Percentiles rank a stretch among this genome's conserved stretches.
phyloP scores from a whole-genome alignment of 2,113 vertebrate species.

The Gymnorhina tibicen region DNA sequence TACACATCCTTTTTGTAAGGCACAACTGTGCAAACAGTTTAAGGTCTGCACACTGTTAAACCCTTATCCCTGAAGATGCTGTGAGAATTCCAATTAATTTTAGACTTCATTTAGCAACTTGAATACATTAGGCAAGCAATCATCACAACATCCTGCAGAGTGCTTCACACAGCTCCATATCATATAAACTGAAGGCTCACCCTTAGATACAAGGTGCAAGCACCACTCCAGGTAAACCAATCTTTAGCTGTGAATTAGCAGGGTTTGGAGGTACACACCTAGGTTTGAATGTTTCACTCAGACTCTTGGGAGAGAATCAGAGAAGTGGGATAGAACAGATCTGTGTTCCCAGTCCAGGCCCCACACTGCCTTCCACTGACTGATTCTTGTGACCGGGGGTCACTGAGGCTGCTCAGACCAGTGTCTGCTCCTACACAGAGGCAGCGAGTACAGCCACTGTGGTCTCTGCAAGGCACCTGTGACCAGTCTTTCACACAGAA shows the following conservation, averaged over 20 bases:
- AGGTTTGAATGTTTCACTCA: background rate
- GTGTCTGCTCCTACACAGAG: rapidly evolving
- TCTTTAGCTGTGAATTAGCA: background rate
- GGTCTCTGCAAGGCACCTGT: background rate
- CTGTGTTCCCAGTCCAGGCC: background rate
- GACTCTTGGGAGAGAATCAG: background rate
- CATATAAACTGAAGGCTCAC: background rate
- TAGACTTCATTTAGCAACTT: conserved; percentile 38
- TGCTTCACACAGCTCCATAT: background rate
- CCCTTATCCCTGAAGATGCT: conserved; percentile 24
- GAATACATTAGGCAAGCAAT: conserved; percentile 26
- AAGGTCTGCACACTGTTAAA: conserved; percentile 27
- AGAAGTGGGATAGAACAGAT: background rate
- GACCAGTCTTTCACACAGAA: background rate
- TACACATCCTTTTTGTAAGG: background rate
- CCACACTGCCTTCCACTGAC: rapidly evolving
- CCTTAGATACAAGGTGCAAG: background rate
- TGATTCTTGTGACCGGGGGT: rapidly evolving
- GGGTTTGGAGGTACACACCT: background rate
- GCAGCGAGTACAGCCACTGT: background rate
- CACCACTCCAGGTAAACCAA: background rate
- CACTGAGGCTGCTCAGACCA: background rate
- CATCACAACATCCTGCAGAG: background rate
- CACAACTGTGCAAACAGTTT: conserved; percentile 48
- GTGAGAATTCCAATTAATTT: conserved; percentile 45